Base-by-base conservation (phyloP, 2,797 vertebrate species). In the Euphonia xanthogaster region DNA sequence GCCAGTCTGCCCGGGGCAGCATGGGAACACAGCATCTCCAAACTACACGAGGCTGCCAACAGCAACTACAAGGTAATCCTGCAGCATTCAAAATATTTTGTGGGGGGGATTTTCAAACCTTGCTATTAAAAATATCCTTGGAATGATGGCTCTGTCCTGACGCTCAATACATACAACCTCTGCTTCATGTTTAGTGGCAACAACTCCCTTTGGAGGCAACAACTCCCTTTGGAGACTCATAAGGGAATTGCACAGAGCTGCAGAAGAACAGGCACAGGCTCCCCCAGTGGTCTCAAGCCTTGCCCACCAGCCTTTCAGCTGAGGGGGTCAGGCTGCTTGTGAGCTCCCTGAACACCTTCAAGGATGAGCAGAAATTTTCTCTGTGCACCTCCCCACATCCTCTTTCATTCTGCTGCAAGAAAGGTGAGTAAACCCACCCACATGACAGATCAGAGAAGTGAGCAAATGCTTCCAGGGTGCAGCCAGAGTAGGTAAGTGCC, bases 381-480 rank as follows among this genome's bases (percentile, higher is more conserved):
- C 72, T 50, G 35, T 23, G 47, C 30, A 18, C 3, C 15, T 77
- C 35, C 53, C n/a, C 51, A 35, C 16, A 25, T 4, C 11, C 3
- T 22, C 75, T 7, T 48, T 75, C 21, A n/a, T 61, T 23, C 9
- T 51, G 65, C 37, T 51, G 13, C 33, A 62, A 50, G 51, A 33
- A 57, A 80, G 65, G 28, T 28, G 33, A 88, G 9, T 51, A 44
- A 88, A 62, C 21, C 48, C 45, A 71, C 6, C 40, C 23, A 14
- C 0, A 1, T 23, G 40, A 68, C 48, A 88, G 60, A 12, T 21
- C 20, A 30, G 16, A 57, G 35, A 74, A 61, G 30, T 2, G 10
- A 65, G 44, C 9, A 77, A 71, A 80, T 16, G 54, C 60, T 57
- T 25, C 1, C 3, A 18, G 9, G 0, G 0, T 17, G 44, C 53